Base-by-base conservation (phyloP, 2,888 invertebrate species). In the Drosophila algonquin region DNA sequence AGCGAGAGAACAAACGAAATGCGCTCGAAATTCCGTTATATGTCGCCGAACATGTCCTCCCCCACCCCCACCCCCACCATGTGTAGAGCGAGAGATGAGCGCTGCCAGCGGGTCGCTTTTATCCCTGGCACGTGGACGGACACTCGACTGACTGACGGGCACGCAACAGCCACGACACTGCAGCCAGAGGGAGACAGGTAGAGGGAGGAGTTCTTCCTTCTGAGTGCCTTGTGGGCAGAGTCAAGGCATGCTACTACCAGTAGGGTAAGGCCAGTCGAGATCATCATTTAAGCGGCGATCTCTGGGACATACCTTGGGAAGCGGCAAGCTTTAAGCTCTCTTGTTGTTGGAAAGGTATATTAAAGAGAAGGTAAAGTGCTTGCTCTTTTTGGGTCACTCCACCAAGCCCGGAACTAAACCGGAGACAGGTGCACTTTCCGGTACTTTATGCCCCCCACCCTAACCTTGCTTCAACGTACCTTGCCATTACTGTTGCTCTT, bases 61-160 rank as follows among this genome's bases (percentile, higher is more conserved):
- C 46, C 18, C 18, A 18, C 50, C 62, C 61, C 52, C 21, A 21
- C 21, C 60, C 56, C 2, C 40, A 2, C 6, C 12, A 1, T 5
- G 45, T 48, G 27, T 7, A 27, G 27, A 27, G 27, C 27, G 61
- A 61, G 61, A 53, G 35, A 64, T 46, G 72, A 63, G 63, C 57
- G 67, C 61, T 72, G 83, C 79, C 75, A 54, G 65, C 63, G 75
- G 81, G 63, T 67, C 54, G 64, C 56, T 70, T 62, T 64, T 68
- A 68, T 75, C 45, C 73, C 63, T 56, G 73, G 57, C 74, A 72
- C 76, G 57, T 75, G 79, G 63, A 74, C 69, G 18, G 10, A 53
- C 45, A 46, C 51, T 40, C 27, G 24, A 24, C 47, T 62, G 45
- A 61, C 47, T 53, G 50, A 52, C 35, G 51, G 59, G 50, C 57